Conservation (phyloP, 2,888 invertebrate species). For the Troglohyphantes excavatus region DNA sequence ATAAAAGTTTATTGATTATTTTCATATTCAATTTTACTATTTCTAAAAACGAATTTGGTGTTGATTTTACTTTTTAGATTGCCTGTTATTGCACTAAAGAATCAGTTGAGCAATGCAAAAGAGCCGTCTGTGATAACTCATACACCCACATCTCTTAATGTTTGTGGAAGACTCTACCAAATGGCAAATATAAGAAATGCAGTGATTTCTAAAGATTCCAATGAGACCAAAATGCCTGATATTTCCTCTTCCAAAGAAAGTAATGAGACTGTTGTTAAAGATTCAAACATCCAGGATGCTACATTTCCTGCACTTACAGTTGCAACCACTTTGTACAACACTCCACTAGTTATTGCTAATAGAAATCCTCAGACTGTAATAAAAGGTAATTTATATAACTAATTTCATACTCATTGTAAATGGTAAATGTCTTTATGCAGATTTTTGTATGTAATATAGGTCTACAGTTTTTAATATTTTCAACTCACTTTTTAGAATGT, state of each 20-base stretch:
- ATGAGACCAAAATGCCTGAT: slow-evolving; percentile 49
- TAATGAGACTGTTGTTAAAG: slow-evolving; percentile 48
- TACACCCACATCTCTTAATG: slow-evolving; percentile 57
- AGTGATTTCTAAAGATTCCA: slow-evolving; percentile 50
- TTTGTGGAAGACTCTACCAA: slow-evolving; percentile 70
- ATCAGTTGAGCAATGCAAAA: slow-evolving; percentile 47
- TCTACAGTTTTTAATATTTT: too few species aligned
- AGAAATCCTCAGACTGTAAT: slow-evolving; percentile 63
- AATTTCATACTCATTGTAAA: too few species aligned
- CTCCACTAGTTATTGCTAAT: slow-evolving; percentile 39
- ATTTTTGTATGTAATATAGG: too few species aligned
- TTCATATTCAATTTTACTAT: too few species aligned
- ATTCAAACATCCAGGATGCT: slow-evolving; percentile 33
- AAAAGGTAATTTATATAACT: slow-evolving; percentile 50
- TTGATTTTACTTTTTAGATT: slow-evolving; percentile 25
- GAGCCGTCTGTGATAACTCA: slow-evolving; percentile 63
- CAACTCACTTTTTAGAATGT: too few species aligned
- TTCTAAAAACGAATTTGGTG: too few species aligned
- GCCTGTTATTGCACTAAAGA: slow-evolving; percentile 67
- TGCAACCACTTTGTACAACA: slow-evolving; percentile 34
- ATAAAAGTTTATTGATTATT: neutral
- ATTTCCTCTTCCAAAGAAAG: slow-evolving; percentile 27
- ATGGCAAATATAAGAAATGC: slow-evolving; percentile 71
- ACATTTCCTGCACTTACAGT: slow-evolving; percentile 47
- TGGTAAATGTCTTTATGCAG: too few species aligned